phyloP scores from a whole-genome alignment of 2,113 vertebrate species.

The Mobula birostris region DNA sequence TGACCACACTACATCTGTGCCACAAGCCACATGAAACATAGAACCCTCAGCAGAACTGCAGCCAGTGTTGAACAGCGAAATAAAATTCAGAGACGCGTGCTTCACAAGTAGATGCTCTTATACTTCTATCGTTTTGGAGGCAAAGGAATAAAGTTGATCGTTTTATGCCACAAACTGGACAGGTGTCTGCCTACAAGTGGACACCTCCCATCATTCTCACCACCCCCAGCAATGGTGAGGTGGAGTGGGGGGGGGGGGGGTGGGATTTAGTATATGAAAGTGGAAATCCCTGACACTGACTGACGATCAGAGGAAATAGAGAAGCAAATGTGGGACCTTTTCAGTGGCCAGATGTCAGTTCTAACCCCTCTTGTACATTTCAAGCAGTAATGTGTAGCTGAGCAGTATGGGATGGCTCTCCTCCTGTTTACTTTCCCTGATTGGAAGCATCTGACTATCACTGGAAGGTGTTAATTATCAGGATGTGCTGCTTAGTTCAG shows the following conservation, averaged over 20 bases:
- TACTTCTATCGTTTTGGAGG: too few relatives aligned
- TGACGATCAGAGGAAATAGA: not conserved
- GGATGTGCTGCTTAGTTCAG: not conserved
- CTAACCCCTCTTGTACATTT: not conserved
- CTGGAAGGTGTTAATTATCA: not conserved
- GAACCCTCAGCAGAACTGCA: not conserved
- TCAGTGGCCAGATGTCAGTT: not conserved
- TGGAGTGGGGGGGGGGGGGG: too few relatives aligned
- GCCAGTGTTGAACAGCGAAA: not conserved
- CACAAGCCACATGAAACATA: not conserved
- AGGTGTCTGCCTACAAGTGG: too few relatives aligned
- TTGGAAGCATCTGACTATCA: conserved; percentile 1
- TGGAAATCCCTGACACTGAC: not conserved
- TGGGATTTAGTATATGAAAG: not conserved
- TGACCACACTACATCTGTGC: too few relatives aligned
- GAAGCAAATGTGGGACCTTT: not conserved
- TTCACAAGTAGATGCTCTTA: not conserved
- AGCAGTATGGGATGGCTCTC: not conserved
- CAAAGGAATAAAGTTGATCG: too few relatives aligned
- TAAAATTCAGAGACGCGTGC: not conserved
- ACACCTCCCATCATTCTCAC: too few relatives aligned
- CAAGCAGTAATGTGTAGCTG: not conserved
- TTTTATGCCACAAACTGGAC: not conserved
- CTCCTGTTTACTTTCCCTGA: conserved; percentile 22
- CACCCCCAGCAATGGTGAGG: not conserved